These are phyloP conservation scores for Cliona cf. orientalis DNA, from an alignment of 37 sponge, comb jelly and placozoan genomes.

Conservation along the genomic window DNA sequence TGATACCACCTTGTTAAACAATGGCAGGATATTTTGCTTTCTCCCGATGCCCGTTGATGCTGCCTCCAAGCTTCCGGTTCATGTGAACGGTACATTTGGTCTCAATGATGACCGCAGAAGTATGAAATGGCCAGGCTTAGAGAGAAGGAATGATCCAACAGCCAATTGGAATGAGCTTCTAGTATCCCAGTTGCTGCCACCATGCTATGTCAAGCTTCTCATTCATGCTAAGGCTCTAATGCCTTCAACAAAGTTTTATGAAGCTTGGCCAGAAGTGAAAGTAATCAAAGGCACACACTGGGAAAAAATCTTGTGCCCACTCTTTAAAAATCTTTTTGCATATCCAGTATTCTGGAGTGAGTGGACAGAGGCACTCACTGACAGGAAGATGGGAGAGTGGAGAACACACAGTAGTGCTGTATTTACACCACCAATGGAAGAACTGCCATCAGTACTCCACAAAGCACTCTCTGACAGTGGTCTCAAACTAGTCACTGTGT, in stretches of 20 bases:
- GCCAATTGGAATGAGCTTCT: constrained; percentile 69
- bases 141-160: constrained; percentile 39
- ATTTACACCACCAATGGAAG: constrained; percentile 18
- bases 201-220: constrained; percentile 47
- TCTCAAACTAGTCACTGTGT: constrained; percentile 26
- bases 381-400: constrained; percentile 50
- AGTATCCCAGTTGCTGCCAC: constrained; percentile 38
- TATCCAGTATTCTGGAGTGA: not conserved
- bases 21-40: constrained; percentile 67
- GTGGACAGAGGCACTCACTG: not conserved
- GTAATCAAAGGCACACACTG: constrained; percentile 24
- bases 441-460: not conserved
- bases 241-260: constrained; percentile 2
- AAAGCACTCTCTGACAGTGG: constrained; percentile 4
- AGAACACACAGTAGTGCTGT: not conserved
- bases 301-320: constrained; percentile 20
- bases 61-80: constrained; percentile 41
- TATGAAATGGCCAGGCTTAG: constrained; percentile 61
- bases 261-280: constrained; percentile 42
- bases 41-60: constrained; percentile 67
- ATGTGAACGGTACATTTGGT: constrained; percentile 76
- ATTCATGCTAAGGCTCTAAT: constrained; percentile 14
- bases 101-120: constrained; percentile 62
- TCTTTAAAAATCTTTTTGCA: constrained; percentile 12
- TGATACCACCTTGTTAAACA: not conserved